These are phyloP conservation scores for Grammomys surdaster DNA, from an alignment of 2,113 vertebrate genomes.

Conservation along the genomic window DNA sequence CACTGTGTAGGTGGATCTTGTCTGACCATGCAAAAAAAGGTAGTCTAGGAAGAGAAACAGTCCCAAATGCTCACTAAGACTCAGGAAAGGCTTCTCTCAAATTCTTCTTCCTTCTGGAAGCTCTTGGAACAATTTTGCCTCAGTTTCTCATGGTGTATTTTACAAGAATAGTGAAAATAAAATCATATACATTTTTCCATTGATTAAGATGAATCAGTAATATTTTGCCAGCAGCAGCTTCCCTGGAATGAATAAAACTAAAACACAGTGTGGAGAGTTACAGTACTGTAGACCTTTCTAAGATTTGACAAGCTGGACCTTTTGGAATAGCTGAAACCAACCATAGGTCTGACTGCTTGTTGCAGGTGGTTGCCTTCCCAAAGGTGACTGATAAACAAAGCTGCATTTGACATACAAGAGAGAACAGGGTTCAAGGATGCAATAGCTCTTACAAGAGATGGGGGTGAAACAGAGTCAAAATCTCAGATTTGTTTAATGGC, in stretches of 20 bases:
- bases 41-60: background rate
- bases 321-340: slow-evolving; percentile 72
- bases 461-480: background rate
- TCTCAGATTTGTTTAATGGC: slow-evolving; percentile 48
- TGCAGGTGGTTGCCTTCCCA: slow-evolving; percentile 65
- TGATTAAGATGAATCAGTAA: background rate
- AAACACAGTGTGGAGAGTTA: background rate
- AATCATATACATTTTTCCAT: background rate
- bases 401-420: slow-evolving; percentile 65
- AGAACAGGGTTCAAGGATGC: slow-evolving; percentile 46
- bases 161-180: slow-evolving; percentile 1
- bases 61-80: background rate
- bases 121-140: slow-evolving; percentile 44
- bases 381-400: slow-evolving; percentile 76
- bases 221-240: background rate
- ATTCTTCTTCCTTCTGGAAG: background rate
- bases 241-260: background rate
- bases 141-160: slow-evolving; percentile 4
- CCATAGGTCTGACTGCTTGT: slow-evolving; percentile 58
- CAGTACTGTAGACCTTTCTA: slow-evolving; percentile 43
- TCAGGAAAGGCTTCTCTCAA: slow-evolving; percentile 2
- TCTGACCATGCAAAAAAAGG: background rate
- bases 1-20: background rate
- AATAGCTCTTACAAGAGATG: slow-evolving; percentile 5
- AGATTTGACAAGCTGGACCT: slow-evolving; percentile 70